Percentiles rank a stretch among this genome's conserved stretches.
phyloP scores from a whole-genome alignment of 2,113 vertebrate species.

The Brachyistius frenatus region DNA sequence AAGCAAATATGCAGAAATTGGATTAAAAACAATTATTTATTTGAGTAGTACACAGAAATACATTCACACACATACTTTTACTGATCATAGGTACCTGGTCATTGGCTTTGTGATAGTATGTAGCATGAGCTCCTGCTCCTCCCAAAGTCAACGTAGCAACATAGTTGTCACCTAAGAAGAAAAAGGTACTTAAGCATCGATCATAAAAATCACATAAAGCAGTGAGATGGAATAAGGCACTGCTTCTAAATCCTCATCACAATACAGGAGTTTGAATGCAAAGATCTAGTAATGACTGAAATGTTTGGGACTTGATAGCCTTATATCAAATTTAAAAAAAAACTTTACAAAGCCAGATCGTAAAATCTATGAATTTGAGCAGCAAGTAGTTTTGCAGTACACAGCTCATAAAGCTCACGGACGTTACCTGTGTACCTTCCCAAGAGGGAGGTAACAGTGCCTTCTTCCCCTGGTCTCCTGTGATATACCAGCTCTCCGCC shows the following conservation, averaged over 20 bases:
- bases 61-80: too few species aligned
- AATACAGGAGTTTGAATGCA: too few species aligned
- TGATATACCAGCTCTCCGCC: conserved; percentile 93
- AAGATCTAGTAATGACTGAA: too few species aligned
- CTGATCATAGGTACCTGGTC: conserved; percentile 84
- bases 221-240: too few species aligned
- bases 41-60: too few species aligned
- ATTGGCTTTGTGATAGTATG: conserved; percentile 94
- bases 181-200: neutral
- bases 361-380: neutral
- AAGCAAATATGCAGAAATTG: too few species aligned
- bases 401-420: neutral
- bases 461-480: conserved; percentile 90
- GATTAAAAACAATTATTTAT: too few species aligned
- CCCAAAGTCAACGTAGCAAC: conserved; percentile 89
- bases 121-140: conserved; percentile 90
- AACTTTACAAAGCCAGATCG: neutral
- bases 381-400: neutral
- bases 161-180: conserved; percentile 86
- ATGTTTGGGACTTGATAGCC: neutral
- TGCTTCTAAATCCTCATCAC: too few species aligned
- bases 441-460: conserved; percentile 88
- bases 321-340: neutral
- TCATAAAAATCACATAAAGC: too few species aligned
- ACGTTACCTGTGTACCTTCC: conserved; percentile 89